phyloP scores from a whole-genome alignment of 2,113 vertebrate genomes.

The Platichthys stellatus region DNA sequence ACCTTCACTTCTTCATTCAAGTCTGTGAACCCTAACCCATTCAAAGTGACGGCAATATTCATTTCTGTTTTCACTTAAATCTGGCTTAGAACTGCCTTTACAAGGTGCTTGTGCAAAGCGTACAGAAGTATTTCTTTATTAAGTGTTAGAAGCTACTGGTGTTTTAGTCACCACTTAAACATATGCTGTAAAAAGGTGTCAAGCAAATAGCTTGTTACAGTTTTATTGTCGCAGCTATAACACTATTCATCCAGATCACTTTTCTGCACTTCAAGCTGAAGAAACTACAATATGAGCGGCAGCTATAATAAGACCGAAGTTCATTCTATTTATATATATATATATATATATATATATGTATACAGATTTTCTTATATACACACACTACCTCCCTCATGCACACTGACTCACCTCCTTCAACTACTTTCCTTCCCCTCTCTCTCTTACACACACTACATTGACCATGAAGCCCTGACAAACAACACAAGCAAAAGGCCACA shows the following conservation, averaged over 20 bases:
- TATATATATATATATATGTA: too few species aligned
- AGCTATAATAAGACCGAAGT: background rate
- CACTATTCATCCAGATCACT: conserved; percentile 43
- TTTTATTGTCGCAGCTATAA: conserved; percentile 72
- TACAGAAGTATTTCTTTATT: conserved; percentile 75
- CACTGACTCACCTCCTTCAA: conserved; percentile 4
- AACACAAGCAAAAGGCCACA: conserved; percentile 69
- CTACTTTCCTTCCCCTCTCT: conserved; percentile 15
- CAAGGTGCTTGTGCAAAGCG: conserved; percentile 67
- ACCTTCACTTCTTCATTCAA: conserved; percentile 10
- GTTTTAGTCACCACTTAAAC: conserved; percentile 75
- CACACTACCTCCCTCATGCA: conserved; percentile 4
- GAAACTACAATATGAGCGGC: conserved; percentile 14
- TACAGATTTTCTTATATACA: background rate
- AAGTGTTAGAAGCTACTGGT: conserved; percentile 74
- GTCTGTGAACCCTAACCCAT: conserved; percentile 36
- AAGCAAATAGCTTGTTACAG: conserved; percentile 72
- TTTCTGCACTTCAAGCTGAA: background rate
- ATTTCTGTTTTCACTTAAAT: conserved; percentile 79
- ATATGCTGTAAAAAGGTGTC: conserved; percentile 76
- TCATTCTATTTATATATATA: too few species aligned
- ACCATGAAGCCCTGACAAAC: conserved; percentile 48
- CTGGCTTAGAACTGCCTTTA: conserved; percentile 63
- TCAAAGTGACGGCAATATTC: conserved; percentile 50
- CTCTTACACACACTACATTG: conserved; percentile 11